Evolutionary conservation across 2,113 vertebrate species (phyloP).

Genomic region (Oncorhynchus keta): DNA sequence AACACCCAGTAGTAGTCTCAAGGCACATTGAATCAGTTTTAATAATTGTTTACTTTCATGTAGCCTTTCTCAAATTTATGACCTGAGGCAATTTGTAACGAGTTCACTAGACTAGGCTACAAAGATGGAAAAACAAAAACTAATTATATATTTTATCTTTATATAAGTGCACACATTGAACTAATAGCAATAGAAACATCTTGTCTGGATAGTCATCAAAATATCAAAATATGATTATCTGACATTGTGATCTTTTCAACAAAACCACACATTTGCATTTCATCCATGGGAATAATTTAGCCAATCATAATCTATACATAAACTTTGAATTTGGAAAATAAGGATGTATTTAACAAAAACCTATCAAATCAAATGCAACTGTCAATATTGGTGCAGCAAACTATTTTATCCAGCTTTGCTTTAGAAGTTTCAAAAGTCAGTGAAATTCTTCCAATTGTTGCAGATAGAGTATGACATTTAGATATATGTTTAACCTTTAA

Average conservation of each 20-base stretch:
- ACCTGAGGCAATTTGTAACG: not conserved
- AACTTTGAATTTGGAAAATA: not conserved
- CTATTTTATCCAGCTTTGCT: not conserved
- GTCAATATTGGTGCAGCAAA: not conserved
- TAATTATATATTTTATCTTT: too few species aligned
- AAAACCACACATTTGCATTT: not conserved
- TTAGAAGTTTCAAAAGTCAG: slow-evolving; percentile 23
- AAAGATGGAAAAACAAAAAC: too few species aligned
- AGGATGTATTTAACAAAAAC: not conserved
- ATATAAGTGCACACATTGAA: too few species aligned
- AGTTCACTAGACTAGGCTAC: not conserved
- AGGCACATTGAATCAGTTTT: too few species aligned
- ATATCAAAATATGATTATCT: not conserved
- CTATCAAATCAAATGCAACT: not conserved
- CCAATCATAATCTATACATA: not conserved
- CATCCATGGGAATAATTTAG: not conserved
- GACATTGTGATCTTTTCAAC: not conserved
- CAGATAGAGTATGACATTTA: slow-evolving; percentile 73
- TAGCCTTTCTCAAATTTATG: not conserved
- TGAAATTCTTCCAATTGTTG: slow-evolving; percentile 59
- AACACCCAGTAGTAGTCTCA: too few species aligned
- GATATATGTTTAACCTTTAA: slow-evolving; percentile 69
- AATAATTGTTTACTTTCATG: too few species aligned
- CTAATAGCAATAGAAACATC: not conserved
- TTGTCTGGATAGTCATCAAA: not conserved